Base-by-base conservation (phyloP, 2,888 invertebrate genomes). In the Vanessa cardui region DNA sequence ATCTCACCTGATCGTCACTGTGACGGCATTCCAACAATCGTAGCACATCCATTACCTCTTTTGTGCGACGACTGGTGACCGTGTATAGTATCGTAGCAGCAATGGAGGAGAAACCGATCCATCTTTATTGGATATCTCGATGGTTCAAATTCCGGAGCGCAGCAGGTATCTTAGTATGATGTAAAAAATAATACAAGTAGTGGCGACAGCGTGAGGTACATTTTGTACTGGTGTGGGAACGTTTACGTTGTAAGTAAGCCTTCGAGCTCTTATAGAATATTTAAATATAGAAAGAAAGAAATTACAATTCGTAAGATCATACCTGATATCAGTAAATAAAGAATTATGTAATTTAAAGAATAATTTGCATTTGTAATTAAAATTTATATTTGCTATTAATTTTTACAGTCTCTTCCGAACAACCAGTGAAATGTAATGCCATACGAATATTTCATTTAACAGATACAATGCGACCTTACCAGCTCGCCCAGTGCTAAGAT, bases 141-240 rank as follows among this genome's bases (percentile, higher is more conserved):
- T 62, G 47, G 15, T 21, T 49, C 54, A 21, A 47, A 68, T 64
- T 61, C 68, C 64, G 49, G 45, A 58, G 56, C 64, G 20, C 64
- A 64, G 64, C 64, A 68, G 64, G 68, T 58, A 44, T 56, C 56
- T 59, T 63, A 26, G 49, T 46, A 56, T 15, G 52, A 56, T 15
- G 49, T 47, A 58, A 66, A 66, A 62, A 49, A 64, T 46, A 64
- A 60, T 46, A 52, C 44, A 58, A 62, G 58, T 54, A 49, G 16
- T 39, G 52, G 45, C 18, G 62, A 50, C 58, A 58, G 49, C 45
- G 60, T 61, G 66, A 66, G 46, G 20, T 39, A 16, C 20, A 15
- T 26, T 31, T 45, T 20, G 50, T 44, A 18, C 64, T 50, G 33
- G 20, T 58, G 64, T 64, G 39, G 47, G 58, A 64, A 64, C 16